Evolutionary conservation across 1,140 invertebrate species (phyloP).

Genomic region (Bombus impatiens): DNA sequence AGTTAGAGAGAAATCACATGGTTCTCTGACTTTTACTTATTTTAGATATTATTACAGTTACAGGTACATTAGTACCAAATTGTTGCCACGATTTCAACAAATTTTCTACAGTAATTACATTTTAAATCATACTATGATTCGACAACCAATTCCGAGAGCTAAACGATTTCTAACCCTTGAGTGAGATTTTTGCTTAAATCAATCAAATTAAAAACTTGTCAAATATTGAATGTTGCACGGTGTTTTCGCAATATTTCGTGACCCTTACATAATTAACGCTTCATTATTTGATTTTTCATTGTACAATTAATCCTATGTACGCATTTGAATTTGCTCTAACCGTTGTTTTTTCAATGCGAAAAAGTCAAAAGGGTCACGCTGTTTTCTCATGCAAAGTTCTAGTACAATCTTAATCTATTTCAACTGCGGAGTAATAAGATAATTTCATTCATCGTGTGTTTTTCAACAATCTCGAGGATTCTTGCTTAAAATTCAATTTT

Average conservation of each 20-base stretch:
- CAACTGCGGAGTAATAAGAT: neutral
- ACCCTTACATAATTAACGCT: neutral
- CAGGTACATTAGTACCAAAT: neutral
- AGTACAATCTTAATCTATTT: neutral
- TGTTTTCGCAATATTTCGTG: neutral
- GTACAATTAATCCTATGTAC: neutral
- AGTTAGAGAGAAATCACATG: conserved; percentile 27
- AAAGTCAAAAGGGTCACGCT: neutral
- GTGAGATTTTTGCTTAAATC: no score
- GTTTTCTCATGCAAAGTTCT: neutral
- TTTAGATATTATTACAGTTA: neutral
- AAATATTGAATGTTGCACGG: no score
- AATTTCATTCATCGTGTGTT: neutral
- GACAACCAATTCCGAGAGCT: neutral
- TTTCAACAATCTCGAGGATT: neutral
- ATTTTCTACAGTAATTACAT: neutral
- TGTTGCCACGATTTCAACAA: no score
- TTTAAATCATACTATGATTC: neutral
- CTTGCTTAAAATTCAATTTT: neutral
- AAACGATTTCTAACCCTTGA: neutral
- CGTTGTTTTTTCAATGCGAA: neutral
- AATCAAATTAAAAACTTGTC: no score
- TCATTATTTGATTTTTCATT: neutral
- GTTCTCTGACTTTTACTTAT: neutral
- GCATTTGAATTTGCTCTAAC: neutral